phyloP scores from a whole-genome alignment of 2,888 invertebrate species.

The Agrypnus murinus region DNA sequence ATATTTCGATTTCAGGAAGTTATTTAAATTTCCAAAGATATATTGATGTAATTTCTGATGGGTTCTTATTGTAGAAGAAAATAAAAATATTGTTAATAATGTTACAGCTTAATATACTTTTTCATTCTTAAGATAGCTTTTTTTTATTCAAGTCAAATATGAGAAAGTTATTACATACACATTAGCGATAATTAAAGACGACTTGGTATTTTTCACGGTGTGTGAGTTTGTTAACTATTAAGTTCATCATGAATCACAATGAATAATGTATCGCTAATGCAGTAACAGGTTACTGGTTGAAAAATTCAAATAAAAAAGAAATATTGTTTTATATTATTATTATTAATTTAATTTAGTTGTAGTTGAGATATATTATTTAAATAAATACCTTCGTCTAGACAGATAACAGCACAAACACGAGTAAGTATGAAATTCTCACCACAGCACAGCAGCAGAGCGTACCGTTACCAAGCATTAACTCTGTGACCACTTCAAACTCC shows the following conservation, averaged over 20 bases:
- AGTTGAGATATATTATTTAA: background rate
- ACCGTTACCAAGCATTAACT: constrained; percentile 61
- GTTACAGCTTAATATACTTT: too few relatives aligned
- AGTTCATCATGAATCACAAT: constrained; percentile 2
- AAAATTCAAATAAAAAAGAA: background rate
- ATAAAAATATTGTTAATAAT: too few relatives aligned
- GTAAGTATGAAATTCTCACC: constrained; percentile 32
- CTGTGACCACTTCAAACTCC: constrained; percentile 64
- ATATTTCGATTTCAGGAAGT: constrained; percentile 24
- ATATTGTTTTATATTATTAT: too few relatives aligned
- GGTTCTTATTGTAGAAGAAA: too few relatives aligned
- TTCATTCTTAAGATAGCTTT: too few relatives aligned
- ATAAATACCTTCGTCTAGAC: background rate
- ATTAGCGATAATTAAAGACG: background rate
- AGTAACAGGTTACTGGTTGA: constrained; percentile 4
- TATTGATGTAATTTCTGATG: too few relatives aligned
- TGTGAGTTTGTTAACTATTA: background rate
- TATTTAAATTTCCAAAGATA: too few relatives aligned
- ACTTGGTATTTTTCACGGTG: constrained; percentile 14
- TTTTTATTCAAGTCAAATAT: background rate
- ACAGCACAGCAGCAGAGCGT: constrained; percentile 38
- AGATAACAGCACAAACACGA: constrained; percentile 17
- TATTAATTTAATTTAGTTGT: background rate
- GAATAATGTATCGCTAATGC: background rate
- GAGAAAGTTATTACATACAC: background rate